phyloP scores from a whole-genome alignment of 2,888 invertebrate genomes.

The Stenchaetothrips biformis region DNA sequence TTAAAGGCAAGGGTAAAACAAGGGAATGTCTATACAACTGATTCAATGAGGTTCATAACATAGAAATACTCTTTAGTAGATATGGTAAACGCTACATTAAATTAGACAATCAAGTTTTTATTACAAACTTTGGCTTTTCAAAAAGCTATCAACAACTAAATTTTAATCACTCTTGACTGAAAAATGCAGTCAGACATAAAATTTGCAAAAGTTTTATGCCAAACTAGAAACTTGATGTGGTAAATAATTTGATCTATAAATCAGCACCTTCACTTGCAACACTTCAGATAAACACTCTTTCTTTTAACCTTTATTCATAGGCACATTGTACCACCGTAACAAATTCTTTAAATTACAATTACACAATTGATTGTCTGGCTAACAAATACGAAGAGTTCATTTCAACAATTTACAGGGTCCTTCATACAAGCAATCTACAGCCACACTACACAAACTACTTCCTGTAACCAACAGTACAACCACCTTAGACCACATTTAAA shows the following conservation, averaged over 20 bases:
- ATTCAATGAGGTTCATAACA: background rate
- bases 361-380: constrained; percentile 21
- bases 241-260: background rate
- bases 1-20: background rate
- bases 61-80: background rate
- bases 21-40: background rate
- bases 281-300: background rate
- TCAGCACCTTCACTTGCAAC: background rate
- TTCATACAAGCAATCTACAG: constrained; percentile 23
- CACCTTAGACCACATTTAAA: constrained; percentile 6
- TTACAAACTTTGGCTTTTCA: background rate
- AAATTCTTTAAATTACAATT: constrained; percentile 1
- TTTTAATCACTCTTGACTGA: background rate
- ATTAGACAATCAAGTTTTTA: background rate
- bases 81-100: background rate
- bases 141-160: background rate
- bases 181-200: background rate
- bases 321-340: background rate
- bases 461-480: background rate
- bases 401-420: constrained; percentile 13
- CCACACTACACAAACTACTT: constrained; percentile 6
- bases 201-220: background rate
- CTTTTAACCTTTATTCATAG: background rate
- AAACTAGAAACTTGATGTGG: background rate
- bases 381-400: background rate